These are phyloP conservation scores for Drosophila kanekoi DNA, from an alignment of 2,888 invertebrate genomes.

Conservation along the genomic window DNA sequence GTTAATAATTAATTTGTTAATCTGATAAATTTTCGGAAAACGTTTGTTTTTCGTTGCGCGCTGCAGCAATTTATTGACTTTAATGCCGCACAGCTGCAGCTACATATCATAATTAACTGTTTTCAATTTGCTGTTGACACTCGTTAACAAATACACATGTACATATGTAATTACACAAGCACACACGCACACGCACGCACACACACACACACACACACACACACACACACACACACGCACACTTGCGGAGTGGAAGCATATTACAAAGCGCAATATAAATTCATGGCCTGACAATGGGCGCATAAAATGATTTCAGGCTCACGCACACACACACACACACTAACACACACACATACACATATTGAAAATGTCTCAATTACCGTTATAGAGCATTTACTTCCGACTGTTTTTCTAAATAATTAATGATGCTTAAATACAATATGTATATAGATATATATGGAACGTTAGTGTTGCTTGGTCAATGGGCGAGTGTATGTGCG, in stretches of 20 bases:
- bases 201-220: slow-evolving; percentile 1
- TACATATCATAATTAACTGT: slow-evolving; percentile 55
- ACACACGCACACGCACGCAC: slow-evolving; percentile 1
- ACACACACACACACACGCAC: too few species aligned
- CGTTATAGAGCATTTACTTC: slow-evolving; percentile 75
- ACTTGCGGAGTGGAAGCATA: slow-evolving; percentile 22
- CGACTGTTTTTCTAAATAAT: slow-evolving; percentile 80
- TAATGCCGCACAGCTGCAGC: slow-evolving; percentile 1
- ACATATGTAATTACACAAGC: slow-evolving; percentile 38
- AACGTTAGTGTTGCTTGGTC: slow-evolving; percentile 24
- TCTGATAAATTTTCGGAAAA: neutral
- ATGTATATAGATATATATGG: slow-evolving; percentile 25
- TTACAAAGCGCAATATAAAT: slow-evolving; percentile 56
- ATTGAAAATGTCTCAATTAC: slow-evolving; percentile 82
- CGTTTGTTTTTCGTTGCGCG: neutral
- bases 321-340: neutral
- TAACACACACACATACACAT: slow-evolving; percentile 40
- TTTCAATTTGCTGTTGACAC: slow-evolving; percentile 64
- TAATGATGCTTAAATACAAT: slow-evolving; percentile 78
- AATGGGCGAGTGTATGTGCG: slow-evolving; percentile 1
- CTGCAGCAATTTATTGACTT: slow-evolving; percentile 13
- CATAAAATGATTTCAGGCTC: slow-evolving; percentile 55
- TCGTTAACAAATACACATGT: slow-evolving; percentile 42
- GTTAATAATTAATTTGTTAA: slow-evolving; percentile 12
- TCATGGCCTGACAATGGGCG: slow-evolving; percentile 48